Base-by-base conservation (phyloP, 2,888 invertebrate species). In the Epirrhoe tristata region DNA sequence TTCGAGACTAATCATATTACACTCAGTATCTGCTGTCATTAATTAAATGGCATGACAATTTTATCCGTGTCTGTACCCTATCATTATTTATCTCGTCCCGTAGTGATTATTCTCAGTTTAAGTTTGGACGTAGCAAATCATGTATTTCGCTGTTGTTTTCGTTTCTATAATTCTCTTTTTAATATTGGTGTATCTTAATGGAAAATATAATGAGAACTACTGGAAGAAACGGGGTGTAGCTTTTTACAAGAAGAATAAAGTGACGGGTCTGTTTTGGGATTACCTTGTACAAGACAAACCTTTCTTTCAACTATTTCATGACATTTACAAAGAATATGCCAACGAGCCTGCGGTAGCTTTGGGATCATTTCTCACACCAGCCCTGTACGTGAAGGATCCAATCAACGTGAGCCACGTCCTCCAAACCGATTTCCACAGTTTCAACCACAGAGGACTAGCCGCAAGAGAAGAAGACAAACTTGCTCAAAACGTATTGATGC, bases 211-310 rank as follows among this genome's bases (percentile, higher is more conserved):
- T 74, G 78, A 86, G 53, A 36, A 52, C 1, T 89, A 89, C 58
- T 89, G 89, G 88, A 83, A 72, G 17, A 87, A 79, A 71, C 84
- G 86, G 10, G 85, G 86, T 0, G 87, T 88, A 0, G 54, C 68
- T 1, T 87, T 85, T 55, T 69, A 84, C 17, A 67, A 73, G 0
- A 77, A 76, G 55, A 78, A 83, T 61, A 87, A 78, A 63, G 58
- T 78, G 0, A 61, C 78, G 10, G 89, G 88, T 5, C 74, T 82
- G 0, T 77, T 84, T 16, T 86, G 83, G 82, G 78, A 83, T 8
- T 89, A 75, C 54, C 0, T 82, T 0, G 69, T 63, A 0, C 73
- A 72, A 32, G 72, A 81, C 10, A 76, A 72, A 56, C 53, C 88
- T 0, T 51, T 87, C 7, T 88, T 87, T 58, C 76, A 86, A 76